Conservation (phyloP, 2,797 vertebrate species). For the Enteromius afrohamiltoni region DNA sequence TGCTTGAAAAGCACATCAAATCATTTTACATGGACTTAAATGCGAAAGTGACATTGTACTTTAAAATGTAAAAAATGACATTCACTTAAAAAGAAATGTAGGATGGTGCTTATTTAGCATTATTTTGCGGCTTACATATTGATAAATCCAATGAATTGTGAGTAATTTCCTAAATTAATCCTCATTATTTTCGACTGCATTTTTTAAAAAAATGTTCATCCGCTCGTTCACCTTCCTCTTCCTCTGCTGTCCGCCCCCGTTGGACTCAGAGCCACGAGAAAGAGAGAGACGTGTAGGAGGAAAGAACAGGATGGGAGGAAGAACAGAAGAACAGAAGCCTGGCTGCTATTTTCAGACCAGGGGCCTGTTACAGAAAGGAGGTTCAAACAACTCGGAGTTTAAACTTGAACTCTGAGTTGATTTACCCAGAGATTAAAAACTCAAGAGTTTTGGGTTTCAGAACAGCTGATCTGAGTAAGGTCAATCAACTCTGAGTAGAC, state of each 20-base stretch:
- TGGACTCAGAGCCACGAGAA: slow-evolving; percentile 12
- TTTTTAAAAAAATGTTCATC: not conserved
- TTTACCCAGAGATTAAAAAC: no score
- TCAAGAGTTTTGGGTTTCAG: no score
- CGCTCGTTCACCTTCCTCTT: not conserved
- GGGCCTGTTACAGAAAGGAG: no score
- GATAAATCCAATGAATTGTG: not conserved
- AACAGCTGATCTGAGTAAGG: no score
- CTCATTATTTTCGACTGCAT: not conserved
- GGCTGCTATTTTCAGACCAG: slow-evolving; percentile 38
- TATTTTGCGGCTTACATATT: not conserved
- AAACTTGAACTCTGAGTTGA: no score
- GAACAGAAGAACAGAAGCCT: not conserved
- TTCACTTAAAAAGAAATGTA: not conserved
- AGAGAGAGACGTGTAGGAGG: slow-evolving; percentile 22
- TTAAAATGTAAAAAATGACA: not conserved
- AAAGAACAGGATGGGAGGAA: slow-evolving; percentile 5
- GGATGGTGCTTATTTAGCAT: not conserved
- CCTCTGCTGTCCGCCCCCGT: not conserved
- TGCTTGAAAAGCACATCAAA: not conserved
- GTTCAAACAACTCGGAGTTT: no score
- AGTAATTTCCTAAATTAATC: not conserved
- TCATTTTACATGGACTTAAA: not conserved
- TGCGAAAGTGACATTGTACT: not conserved
- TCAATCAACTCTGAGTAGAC: no score